Base-by-base conservation (phyloP, 2,797 vertebrate species). In the Spheniscus humboldti region DNA sequence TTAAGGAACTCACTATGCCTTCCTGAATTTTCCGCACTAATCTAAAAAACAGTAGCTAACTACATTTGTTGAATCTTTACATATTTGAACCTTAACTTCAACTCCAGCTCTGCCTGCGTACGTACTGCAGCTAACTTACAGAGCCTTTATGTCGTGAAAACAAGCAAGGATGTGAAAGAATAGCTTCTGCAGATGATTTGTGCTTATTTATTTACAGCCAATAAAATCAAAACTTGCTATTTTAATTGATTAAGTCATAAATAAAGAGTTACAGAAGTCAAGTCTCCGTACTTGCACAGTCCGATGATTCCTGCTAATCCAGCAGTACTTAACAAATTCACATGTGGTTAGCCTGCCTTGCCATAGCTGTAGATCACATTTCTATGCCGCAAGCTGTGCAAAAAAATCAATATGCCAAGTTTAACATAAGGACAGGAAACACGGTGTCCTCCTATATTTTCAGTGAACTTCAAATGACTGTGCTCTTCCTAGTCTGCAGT, bases 321-420 rank as follows among this genome's bases (percentile, higher is more conserved):
- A 98, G 94, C 62, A 97, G 87, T 83, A 97, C 83, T 97, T 97
- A 90, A 94, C 92, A 96, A 93, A 97, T 96, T 95, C 94, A 96
- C 92, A 95, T 92, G 94, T 95, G 86, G 96, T 90, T 97, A 94
- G 88, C 74, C 90, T 97, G 96, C 77, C 92, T 95, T 96, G 94
- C 90, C 88, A 92, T 89, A 94, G 94, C 91, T 95, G 84, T 96
- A 86, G 95, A 97, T 94, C 92, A 97, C 53, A 95, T 93, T 97
- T 97, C 84, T 85, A 83, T 86, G 80, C 83, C 93, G 92, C 92
- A 97, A 95, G 96, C 95, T 96, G 96, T 92, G 97, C 47, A 92
- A 92, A 95, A 96, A 97, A 97, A 97, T 94, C 97, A 96, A 96
- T 97, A 96, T 55, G 93, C 77, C 92, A 98, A 96, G 94, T 96